phyloP scores from a whole-genome alignment of 2,888 invertebrate species.

The Trissolcus brochymenae region DNA sequence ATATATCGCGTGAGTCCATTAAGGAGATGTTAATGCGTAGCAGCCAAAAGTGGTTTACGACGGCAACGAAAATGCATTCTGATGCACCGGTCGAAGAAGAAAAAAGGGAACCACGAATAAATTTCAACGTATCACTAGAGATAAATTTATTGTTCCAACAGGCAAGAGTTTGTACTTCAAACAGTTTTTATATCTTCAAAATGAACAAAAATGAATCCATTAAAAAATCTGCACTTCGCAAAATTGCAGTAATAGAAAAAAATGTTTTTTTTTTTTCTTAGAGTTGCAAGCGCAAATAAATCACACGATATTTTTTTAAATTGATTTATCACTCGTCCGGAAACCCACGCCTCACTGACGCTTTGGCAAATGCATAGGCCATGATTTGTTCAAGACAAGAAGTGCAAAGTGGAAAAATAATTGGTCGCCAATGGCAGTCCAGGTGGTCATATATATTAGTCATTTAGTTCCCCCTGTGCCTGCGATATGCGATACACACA shows the following conservation, averaged over 20 bases:
- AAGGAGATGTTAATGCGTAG: slow-evolving; percentile 48
- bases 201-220: too few relatives aligned
- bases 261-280: too few relatives aligned
- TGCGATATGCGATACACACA: slow-evolving; percentile 11
- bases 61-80: slow-evolving; percentile 50
- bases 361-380: slow-evolving; percentile 39
- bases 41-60: slow-evolving; percentile 53
- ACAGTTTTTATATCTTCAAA: too few relatives aligned
- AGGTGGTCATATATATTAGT: slow-evolving; percentile 48
- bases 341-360: slow-evolving; percentile 44
- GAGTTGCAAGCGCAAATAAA: too few relatives aligned
- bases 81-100: slow-evolving; percentile 3
- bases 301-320: slow-evolving; percentile 38
- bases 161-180: slow-evolving; percentile 3
- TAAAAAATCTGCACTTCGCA: slow-evolving; percentile 6
- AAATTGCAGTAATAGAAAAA: slow-evolving; percentile 43
- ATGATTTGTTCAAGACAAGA: slow-evolving; percentile 49
- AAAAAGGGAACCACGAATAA: slow-evolving; percentile 35
- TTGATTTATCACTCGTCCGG: slow-evolving; percentile 48
- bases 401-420: slow-evolving; percentile 51
- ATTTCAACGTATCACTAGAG: slow-evolving; percentile 32
- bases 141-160: slow-evolving; percentile 55
- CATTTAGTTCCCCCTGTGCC: slow-evolving; percentile 35
- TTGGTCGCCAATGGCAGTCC: slow-evolving; percentile 47
- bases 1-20: slow-evolving; percentile 51